Evolutionary conservation across 2,797 vertebrate genomes (phyloP).

Genomic region (Takifugu ocellatus): DNA sequence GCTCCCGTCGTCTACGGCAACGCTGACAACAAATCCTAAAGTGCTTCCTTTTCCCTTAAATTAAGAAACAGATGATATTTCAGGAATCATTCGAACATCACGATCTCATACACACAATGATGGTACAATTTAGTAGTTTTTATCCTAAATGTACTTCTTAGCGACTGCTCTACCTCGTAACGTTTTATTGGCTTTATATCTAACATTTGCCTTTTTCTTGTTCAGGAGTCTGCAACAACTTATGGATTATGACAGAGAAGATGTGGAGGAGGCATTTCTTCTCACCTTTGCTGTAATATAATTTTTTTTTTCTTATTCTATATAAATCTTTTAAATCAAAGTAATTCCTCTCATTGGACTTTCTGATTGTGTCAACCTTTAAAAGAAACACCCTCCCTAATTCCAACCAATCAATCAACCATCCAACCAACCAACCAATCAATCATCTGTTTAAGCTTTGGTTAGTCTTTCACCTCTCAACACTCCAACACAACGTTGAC

Average conservation of each 20-base stretch:
- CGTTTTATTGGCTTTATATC: neutral
- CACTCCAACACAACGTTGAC: no score
- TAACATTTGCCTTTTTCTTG: neutral
- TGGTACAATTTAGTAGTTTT: neutral
- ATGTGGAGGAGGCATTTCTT: constrained; percentile 91
- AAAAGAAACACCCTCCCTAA: no score
- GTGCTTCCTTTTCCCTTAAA: constrained; percentile 3
- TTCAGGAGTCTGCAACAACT: constrained; percentile 93
- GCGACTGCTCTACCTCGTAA: neutral
- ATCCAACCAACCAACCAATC: no score
- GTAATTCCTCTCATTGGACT: neutral
- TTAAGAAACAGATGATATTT: neutral
- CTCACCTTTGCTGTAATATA: constrained; percentile 90
- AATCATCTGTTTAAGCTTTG: no score
- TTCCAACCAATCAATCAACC: no score
- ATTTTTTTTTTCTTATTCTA: neutral
- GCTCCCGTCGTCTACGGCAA: neutral
- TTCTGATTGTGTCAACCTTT: no score
- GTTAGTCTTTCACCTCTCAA: no score
- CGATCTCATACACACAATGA: no score
- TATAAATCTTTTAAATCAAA: no score
- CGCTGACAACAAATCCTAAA: neutral
- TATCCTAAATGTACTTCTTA: neutral
- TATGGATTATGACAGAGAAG: constrained; percentile 86
- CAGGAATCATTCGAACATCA: no score